Percentiles rank a stretch among this genome's conserved stretches.
These are phyloP conservation scores for Esperia sulphurella DNA, from an alignment of 2,888 invertebrate species.

Conservation along the genomic window DNA sequence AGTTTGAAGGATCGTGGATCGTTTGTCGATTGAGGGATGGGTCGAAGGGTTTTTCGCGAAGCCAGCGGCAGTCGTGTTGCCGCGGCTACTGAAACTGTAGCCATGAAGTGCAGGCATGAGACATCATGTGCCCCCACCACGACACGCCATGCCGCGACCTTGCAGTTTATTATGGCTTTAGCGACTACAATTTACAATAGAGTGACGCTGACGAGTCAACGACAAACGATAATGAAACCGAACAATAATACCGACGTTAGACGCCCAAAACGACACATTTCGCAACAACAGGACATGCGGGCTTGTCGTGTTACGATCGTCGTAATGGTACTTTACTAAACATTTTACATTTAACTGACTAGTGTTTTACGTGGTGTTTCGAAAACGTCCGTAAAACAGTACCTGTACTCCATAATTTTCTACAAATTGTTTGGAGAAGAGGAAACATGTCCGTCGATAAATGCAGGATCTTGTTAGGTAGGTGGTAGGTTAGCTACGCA, in stretches of 20 bases:
- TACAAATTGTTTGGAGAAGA: slow-evolving; percentile 34
- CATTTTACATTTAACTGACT: slow-evolving; percentile 25
- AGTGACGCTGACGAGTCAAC: slow-evolving; percentile 67
- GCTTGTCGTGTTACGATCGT: slow-evolving; percentile 28
- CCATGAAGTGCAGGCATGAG: slow-evolving; percentile 51
- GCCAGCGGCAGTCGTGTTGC: slow-evolving; percentile 10
- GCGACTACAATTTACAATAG: slow-evolving; percentile 74
- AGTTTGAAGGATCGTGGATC: slow-evolving; percentile 4
- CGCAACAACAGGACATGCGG: slow-evolving; percentile 51
- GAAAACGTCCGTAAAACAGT: slow-evolving; percentile 26
- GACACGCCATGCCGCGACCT: slow-evolving; percentile 52
- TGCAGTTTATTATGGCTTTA: slow-evolving; percentile 74
- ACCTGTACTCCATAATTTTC: slow-evolving; percentile 33
- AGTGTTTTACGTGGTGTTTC: slow-evolving; percentile 33
- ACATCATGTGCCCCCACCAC: slow-evolving; percentile 56
- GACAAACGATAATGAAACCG: slow-evolving; percentile 67
- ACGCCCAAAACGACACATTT: slow-evolving; percentile 43
- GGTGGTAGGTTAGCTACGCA: no score
- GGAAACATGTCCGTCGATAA: slow-evolving; percentile 8
- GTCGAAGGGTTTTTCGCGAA: neutral
- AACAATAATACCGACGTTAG: slow-evolving; percentile 53
- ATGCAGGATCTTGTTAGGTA: neutral
- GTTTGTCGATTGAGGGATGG: slow-evolving; percentile 6
- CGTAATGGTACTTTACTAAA: slow-evolving; percentile 28
- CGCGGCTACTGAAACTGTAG: slow-evolving; percentile 44